Evolutionary conservation across 2,113 vertebrate species (phyloP).

Genomic region (Bungarus multicinctus): DNA sequence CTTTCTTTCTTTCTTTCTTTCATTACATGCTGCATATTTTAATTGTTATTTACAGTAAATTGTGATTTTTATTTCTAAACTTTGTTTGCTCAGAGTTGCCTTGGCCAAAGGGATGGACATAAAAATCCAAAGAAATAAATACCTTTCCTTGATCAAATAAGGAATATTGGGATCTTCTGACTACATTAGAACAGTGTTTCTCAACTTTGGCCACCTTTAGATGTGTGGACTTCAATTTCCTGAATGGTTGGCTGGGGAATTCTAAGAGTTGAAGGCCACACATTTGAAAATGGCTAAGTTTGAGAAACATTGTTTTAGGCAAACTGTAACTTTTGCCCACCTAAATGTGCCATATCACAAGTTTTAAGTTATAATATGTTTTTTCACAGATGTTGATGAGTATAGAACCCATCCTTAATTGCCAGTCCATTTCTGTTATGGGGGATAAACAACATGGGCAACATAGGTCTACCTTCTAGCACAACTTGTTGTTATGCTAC

Average conservation of each 20-base stretch:
- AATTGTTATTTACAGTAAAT: neutral
- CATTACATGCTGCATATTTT: neutral
- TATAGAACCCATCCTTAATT: neutral
- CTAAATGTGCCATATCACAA: neutral
- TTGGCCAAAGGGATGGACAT: neutral
- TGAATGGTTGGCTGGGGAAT: too few relatives aligned
- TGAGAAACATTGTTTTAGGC: too few relatives aligned
- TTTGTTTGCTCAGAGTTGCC: neutral
- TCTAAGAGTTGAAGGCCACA: too few relatives aligned
- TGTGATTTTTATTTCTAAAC: neutral
- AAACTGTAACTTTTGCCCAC: too few relatives aligned
- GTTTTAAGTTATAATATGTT: too few relatives aligned
- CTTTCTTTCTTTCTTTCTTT: too few relatives aligned
- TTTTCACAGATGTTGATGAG: neutral
- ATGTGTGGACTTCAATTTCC: neutral
- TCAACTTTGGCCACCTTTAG: too few relatives aligned
- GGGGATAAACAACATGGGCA: neutral
- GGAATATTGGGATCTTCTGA: neutral
- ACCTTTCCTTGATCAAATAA: neutral
- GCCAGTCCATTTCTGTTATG: neutral
- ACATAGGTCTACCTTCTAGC: neutral
- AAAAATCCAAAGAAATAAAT: neutral
- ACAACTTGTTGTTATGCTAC: neutral
- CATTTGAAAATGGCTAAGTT: too few relatives aligned
- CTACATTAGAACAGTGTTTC: neutral